phyloP scores from a whole-genome alignment of 2,113 vertebrate genomes.

The Thermophis baileyi region DNA sequence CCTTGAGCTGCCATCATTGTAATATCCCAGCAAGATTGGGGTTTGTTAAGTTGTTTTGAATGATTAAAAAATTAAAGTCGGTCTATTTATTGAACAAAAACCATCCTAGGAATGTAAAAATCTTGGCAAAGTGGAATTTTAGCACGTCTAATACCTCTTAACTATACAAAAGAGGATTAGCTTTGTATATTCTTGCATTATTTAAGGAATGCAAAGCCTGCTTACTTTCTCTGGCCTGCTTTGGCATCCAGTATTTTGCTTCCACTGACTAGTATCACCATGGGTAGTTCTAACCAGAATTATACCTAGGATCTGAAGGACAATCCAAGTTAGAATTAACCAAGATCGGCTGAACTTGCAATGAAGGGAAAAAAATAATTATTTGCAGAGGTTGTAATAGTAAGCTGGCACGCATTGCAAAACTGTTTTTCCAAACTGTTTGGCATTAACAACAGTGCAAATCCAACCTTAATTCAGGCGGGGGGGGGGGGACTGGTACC shows the following conservation, averaged over 20 bases:
- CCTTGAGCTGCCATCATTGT: rapidly evolving
- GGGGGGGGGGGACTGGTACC: neutral
- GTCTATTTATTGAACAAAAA: neutral
- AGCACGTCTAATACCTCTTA: neutral
- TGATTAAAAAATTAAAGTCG: neutral
- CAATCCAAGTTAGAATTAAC: neutral
- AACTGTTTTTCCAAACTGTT: neutral
- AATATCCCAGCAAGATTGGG: rapidly evolving
- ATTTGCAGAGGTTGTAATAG: neutral
- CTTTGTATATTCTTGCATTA: neutral
- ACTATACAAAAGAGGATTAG: neutral
- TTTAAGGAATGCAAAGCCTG: neutral
- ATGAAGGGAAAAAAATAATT: neutral
- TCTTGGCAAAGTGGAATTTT: neutral
- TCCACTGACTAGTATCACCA: no score
- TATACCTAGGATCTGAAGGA: neutral
- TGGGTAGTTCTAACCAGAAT: neutral
- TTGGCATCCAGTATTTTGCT: neutral
- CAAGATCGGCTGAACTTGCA: neutral
- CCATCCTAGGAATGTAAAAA: neutral
- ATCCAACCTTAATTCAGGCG: neutral
- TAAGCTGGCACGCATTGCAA: neutral
- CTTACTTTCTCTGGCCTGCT: neutral
- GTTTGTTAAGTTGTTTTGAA: rapidly evolving
- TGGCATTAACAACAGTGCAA: neutral